Percentiles rank a stretch among this genome's conserved stretches.
phyloP scores from a whole-genome alignment of 2,888 invertebrate genomes.

The Pilophorus perplexus region DNA sequence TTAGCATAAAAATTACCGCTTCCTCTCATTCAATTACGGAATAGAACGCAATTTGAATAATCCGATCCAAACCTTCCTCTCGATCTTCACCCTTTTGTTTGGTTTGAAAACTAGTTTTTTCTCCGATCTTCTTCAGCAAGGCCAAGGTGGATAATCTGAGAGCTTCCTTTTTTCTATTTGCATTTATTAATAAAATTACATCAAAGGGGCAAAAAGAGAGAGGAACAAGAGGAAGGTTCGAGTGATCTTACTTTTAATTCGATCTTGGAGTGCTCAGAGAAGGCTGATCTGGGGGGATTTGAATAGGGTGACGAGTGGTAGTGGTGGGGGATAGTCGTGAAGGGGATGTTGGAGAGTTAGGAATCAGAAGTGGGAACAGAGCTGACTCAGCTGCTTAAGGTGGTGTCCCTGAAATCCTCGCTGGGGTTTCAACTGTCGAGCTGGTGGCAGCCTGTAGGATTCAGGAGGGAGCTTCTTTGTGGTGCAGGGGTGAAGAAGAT shows the following conservation, averaged over 20 bases:
- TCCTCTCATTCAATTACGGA: constrained; percentile 19
- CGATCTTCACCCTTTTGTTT: constrained; percentile 2
- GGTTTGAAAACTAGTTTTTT: constrained; percentile 26
- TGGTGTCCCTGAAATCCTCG: too few species aligned
- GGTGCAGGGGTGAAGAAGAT: too few species aligned
- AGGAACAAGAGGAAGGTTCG: neutral
- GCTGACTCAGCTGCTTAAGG: too few species aligned
- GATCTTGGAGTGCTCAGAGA: constrained; percentile 22
- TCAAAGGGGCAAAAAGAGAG: constrained; percentile 8
- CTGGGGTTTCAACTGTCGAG: too few species aligned
- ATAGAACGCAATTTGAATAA: constrained; percentile 21
- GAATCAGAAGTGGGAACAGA: too few species aligned
- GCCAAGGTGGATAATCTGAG: constrained; percentile 21
- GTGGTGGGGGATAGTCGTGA: too few species aligned
- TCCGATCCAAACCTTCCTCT: neutral
- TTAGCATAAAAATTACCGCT: constrained; percentile 23
- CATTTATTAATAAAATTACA: constrained; percentile 29
- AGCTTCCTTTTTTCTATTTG: constrained; percentile 1
- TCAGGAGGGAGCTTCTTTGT: too few species aligned
- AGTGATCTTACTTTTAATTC: constrained; percentile 6
- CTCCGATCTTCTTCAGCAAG: neutral
- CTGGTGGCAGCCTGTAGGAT: too few species aligned
- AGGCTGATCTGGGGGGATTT: too few species aligned
- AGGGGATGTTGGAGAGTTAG: too few species aligned
- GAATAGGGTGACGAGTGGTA: too few species aligned